A percentile compares a stretch with the other conserved stretches of the same genome.
phyloP scores from a whole-genome alignment of 2,888 invertebrate genomes.

The Ophion slaviceki region DNA sequence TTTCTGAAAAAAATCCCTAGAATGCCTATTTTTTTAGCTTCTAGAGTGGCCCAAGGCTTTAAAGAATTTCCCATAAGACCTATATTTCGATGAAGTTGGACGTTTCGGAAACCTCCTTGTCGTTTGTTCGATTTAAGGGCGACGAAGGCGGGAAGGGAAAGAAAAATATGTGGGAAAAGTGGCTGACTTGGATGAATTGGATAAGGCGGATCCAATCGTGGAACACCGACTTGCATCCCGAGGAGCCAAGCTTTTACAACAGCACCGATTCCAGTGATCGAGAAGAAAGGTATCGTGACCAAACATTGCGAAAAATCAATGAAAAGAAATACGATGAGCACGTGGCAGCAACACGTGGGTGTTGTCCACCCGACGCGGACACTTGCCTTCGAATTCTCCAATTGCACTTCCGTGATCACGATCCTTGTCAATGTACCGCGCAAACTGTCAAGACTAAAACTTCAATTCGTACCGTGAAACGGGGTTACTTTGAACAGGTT shows the following conservation, averaged over 20 bases:
- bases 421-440: neutral
- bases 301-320: conserved; percentile 1
- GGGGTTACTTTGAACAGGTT: too few species aligned
- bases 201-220: conserved; percentile 86
- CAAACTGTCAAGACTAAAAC: neutral
- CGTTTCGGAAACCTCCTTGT: neutral
- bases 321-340: neutral
- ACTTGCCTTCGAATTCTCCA: neutral
- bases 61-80: neutral
- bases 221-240: conserved; percentile 85
- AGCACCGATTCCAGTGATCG: conserved; percentile 89
- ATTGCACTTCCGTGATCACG: neutral
- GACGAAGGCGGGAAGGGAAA: conserved; percentile 87
- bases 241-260: conserved; percentile 92
- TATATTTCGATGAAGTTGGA: conserved; percentile 1
- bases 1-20: too few species aligned
- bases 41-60: too few species aligned
- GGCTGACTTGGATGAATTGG: conserved; percentile 79
- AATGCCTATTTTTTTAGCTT: too few species aligned
- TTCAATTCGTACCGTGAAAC: too few species aligned
- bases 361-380: neutral
- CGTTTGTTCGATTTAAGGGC: conserved; percentile 81
- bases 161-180: conserved; percentile 81
- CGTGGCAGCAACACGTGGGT: neutral
- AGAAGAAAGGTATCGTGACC: conserved; percentile 89